phyloP scores from a whole-genome alignment of 2,113 vertebrate genomes.

The Plotosus lineatus region DNA sequence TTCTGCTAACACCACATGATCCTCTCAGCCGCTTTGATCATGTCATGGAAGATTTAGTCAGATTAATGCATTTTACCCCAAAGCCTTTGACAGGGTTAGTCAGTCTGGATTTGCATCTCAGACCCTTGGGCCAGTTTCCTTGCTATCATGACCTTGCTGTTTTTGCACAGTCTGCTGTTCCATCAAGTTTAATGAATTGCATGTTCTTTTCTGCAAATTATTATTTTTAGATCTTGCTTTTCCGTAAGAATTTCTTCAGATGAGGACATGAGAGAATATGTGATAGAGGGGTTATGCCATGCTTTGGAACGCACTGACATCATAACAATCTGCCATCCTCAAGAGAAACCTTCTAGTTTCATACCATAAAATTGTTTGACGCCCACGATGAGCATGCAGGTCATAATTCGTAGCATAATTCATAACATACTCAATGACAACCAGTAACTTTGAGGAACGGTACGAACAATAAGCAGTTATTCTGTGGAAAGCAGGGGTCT shows the following conservation, averaged over 20 bases:
- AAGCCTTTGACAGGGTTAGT: constrained; percentile 18
- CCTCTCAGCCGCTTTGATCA: constrained; percentile 33
- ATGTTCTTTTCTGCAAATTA: background rate
- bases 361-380: constrained; percentile 46
- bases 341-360: constrained; percentile 27
- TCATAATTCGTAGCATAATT: constrained; percentile 34
- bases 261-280: constrained; percentile 28
- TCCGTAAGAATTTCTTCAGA: constrained; percentile 29
- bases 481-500: constrained; percentile 21
- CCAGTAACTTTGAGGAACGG: constrained; percentile 38
- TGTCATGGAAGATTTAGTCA: constrained; percentile 30
- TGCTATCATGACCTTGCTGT: constrained; percentile 30
- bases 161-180: constrained; percentile 28
- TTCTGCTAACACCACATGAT: constrained; percentile 12
- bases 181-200: constrained; percentile 15
- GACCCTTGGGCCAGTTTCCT: constrained; percentile 21
- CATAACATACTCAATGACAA: constrained; percentile 33
- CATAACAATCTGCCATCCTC: constrained; percentile 51
- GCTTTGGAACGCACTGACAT: constrained; percentile 53
- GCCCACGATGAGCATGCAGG: constrained; percentile 45
- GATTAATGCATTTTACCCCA: constrained; percentile 29
- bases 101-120: constrained; percentile 5
- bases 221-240: constrained; percentile 32
- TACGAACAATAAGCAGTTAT: constrained; percentile 14
- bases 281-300: constrained; percentile 19